phyloP scores from a whole-genome alignment of 2,797 vertebrate species.

The Sus cebifrons region DNA sequence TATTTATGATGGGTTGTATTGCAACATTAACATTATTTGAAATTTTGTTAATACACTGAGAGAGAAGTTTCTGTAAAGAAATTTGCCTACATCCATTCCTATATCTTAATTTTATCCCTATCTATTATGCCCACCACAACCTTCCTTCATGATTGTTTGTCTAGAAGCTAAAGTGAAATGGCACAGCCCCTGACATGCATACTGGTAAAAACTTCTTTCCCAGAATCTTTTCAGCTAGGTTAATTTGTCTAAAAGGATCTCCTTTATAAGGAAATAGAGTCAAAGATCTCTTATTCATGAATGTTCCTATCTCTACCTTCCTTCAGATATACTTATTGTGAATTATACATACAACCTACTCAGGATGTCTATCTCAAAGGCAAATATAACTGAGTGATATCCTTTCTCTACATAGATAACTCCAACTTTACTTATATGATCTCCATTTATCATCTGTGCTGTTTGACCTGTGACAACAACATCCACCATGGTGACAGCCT shows the following conservation, averaged over 20 bases:
- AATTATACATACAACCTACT: no score
- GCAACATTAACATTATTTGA: neutral
- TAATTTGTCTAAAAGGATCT: neutral
- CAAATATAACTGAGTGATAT: neutral
- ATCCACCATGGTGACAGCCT: neutral
- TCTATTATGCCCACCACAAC: neutral
- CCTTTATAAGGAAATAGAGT: neutral
- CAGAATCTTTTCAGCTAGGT: neutral
- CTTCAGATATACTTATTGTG: neutral
- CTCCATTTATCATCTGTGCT: neutral
- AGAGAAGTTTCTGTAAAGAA: neutral
- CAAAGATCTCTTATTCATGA: neutral
- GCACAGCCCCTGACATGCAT: neutral
- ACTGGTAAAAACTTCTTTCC: neutral
- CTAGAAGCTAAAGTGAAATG: neutral
- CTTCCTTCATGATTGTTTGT: neutral
- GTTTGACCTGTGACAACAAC: neutral
- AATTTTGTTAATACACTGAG: neutral
- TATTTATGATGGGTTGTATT: neutral
- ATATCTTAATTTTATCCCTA: neutral
- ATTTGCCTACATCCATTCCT: neutral
- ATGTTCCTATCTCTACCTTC: neutral
- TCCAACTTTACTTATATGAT: neutral
- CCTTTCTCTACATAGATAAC: neutral
- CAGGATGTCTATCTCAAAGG: neutral